These are phyloP conservation scores for Corythaixoides concolor DNA, from an alignment of 2,113 vertebrate genomes.

Conservation along the genomic window DNA sequence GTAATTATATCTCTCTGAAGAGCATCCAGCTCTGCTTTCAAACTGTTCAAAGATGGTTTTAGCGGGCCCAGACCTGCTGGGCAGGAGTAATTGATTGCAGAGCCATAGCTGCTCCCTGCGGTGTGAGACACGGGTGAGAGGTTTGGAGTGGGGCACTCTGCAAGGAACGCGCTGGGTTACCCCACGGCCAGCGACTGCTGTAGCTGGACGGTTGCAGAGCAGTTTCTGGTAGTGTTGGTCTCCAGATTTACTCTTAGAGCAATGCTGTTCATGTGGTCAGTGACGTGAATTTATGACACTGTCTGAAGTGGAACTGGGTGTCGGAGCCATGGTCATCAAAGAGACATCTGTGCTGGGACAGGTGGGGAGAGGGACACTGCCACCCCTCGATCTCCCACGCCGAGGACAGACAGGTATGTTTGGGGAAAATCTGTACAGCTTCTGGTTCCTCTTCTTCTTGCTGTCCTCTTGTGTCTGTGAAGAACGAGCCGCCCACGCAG, in stretches of 20 bases:
- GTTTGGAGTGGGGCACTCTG: not conserved
- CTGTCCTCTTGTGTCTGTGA: not conserved
- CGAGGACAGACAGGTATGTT: not conserved
- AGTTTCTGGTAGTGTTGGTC: not conserved
- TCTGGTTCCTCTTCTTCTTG: not conserved
- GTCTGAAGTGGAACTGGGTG: too few species aligned
- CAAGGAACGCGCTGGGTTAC: fast-evolving
- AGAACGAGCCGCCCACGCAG: not conserved
- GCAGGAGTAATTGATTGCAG: not conserved
- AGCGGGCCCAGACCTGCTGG: too few species aligned
- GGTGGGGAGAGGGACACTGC: fast-evolving
- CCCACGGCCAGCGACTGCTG: not conserved
- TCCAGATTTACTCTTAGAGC: not conserved
- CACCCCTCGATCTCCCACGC: not conserved
- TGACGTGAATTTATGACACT: not conserved
- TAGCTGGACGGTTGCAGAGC: not conserved
- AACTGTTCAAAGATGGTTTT: not conserved
- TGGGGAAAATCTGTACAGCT: not conserved
- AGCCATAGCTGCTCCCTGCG: not conserved
- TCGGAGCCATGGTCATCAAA: not conserved
- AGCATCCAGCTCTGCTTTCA: not conserved
- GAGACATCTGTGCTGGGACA: not conserved
- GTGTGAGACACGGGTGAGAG: too few species aligned
- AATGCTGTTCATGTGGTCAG: fast-evolving
- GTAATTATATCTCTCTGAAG: not conserved